Conservation (phyloP, 2,113 vertebrate genomes). For the Centrocercus urophasianus region DNA sequence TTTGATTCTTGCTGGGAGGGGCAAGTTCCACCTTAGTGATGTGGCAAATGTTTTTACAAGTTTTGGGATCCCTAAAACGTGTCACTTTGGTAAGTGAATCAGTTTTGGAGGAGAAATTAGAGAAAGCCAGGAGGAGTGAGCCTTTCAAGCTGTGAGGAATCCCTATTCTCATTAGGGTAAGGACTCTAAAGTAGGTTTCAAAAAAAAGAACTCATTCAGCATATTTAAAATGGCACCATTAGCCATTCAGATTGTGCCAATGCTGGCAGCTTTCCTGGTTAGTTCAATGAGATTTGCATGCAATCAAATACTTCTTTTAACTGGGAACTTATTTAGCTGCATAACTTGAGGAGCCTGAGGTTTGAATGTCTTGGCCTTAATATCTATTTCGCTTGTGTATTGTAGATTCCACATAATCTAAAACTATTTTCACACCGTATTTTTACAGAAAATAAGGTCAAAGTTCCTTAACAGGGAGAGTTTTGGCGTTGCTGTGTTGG, state of each 20-base stretch:
- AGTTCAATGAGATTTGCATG: not conserved
- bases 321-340: not conserved
- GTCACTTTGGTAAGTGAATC: not conserved
- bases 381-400: not conserved
- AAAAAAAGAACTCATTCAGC: not conserved
- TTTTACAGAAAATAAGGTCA: not conserved
- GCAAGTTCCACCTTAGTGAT: not conserved
- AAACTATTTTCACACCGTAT: not conserved
- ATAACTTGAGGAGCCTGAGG: not conserved
- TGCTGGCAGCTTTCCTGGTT: constrained; percentile 46
- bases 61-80: not conserved
- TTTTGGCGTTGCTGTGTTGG: not conserved
- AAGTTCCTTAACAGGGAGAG: not conserved
- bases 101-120: not conserved
- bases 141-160: not conserved
- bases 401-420: not conserved
- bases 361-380: not conserved
- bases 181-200: not conserved
- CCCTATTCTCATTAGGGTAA: not conserved
- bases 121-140: not conserved
- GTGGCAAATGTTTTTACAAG: not conserved
- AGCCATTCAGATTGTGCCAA: constrained; percentile 25
- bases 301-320: not conserved
- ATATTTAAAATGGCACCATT: constrained; percentile 29
- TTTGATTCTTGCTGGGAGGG: not conserved